Evolutionary conservation across 2,113 vertebrate species (phyloP), one percentile per base, ranked within the genome.

Genomic region (Phycodurus eques): DNA sequence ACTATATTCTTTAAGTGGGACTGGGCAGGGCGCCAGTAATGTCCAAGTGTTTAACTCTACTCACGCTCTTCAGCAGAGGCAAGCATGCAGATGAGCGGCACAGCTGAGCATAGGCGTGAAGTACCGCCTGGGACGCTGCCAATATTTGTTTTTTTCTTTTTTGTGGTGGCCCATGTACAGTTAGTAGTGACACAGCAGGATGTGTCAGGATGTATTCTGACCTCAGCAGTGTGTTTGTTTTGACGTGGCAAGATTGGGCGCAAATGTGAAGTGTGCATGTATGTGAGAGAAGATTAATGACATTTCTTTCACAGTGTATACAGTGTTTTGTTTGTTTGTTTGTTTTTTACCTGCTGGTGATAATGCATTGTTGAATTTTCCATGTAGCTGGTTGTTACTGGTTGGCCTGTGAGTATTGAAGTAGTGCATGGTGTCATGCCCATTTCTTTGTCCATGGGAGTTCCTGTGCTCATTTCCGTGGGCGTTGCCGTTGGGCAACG

Each of bases 341-440:
- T 67, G 31, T 15, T 13, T 62, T 81, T 92, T 93, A 98, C 96
- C 95, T 90, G 92, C 92, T 68, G 91, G 84, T 67, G 86, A 77
- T 31, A 93, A 75, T 0, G 72, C 84, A 43, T 88, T 92, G 83
- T 91, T 91, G 85, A 83, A 85, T 77, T 89, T 89, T 15, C 85
- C 65, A 0, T 67, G 13, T 0, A 79, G 86, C 69, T 87, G 92
- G 67, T 82, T 67, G 61, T 90, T 73, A 44, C 83, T 80, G 62
- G 85, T 64, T 49, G 90, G 87, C 42, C 91, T 91, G 47, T 88
- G 92, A 68, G 83, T 68, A 59, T 89, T 76, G 42, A 64, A 49
- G 49, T 73, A 19, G 0, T 44, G 80, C 1, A 35, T n/a, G n/a
- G 44, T 76, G 75, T 76, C 56, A 2, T 82, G 82, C 10, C 82